A percentile compares a stretch with the other conserved stretches of the same genome.
Evolutionary conservation across 2,113 vertebrate species (phyloP).

Genomic region (Mastomys coucha): DNA sequence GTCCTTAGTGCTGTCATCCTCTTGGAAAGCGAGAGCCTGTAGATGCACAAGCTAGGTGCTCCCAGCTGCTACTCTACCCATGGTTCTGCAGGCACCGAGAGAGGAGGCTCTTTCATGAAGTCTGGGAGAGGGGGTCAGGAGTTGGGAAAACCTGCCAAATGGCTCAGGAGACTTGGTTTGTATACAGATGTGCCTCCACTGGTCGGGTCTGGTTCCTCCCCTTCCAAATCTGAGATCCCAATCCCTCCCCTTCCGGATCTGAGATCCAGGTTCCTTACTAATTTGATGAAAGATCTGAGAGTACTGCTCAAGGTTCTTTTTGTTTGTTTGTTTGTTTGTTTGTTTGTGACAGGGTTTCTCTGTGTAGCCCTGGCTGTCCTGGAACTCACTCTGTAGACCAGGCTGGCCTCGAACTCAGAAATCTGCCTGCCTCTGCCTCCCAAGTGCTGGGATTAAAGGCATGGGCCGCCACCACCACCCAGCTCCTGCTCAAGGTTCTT

Average conservation of each 20-base stretch:
- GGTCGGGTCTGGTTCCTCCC: rapidly evolving
- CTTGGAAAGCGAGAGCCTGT: neutral
- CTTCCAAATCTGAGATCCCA: neutral
- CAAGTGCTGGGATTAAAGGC: no score
- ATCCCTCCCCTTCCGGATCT: neutral
- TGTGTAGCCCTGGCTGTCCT: no score
- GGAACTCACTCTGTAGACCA: no score
- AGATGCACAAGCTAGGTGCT: neutral
- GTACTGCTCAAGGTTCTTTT: neutral
- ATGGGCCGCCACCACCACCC: no score
- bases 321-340: no score
- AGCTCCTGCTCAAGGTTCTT: neutral
- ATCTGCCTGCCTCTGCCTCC: no score
- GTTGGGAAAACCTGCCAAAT: rapidly evolving
- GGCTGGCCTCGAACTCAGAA: no score
- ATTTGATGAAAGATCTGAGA: neutral
- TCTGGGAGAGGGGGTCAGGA: neutral
- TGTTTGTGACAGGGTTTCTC: no score
- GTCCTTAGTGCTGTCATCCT: neutral
- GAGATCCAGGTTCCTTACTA: neutral
- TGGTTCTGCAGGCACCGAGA: neutral
- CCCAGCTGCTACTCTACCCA: neutral
- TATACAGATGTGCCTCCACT: rapidly evolving
- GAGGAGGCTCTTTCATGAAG: neutral
- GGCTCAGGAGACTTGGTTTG: neutral